phyloP scores from a whole-genome alignment of 2,113 vertebrate genomes.

The Bucco capensis region DNA sequence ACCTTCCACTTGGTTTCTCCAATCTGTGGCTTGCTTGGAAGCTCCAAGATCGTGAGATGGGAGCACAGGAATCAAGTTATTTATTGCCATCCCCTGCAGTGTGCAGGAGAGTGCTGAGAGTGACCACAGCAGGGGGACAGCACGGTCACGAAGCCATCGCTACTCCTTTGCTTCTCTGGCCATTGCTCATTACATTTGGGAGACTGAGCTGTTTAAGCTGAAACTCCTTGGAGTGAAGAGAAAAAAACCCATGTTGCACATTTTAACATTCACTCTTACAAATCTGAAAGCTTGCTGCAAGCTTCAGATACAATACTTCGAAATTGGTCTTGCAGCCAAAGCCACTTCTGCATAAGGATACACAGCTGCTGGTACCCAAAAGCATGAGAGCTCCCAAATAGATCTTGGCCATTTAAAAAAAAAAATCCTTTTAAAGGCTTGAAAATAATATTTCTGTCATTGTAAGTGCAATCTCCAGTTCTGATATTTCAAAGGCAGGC shows the following conservation, averaged over 20 bases:
- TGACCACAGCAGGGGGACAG: background rate
- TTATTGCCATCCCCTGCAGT: background rate
- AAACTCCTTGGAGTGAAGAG: conserved; percentile 1
- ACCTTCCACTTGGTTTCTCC: background rate
- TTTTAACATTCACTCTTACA: conserved; percentile 51
- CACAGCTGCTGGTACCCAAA: conserved; percentile 52
- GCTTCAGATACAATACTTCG: conserved; percentile 56
- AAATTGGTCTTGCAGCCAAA: conserved; percentile 63
- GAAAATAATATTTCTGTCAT: conserved; percentile 49
- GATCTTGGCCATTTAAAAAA: conserved; percentile 46
- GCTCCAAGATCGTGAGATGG: background rate
- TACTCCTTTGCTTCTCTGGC: background rate
- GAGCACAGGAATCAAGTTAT: background rate
- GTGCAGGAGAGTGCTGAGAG: background rate
- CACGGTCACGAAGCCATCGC: background rate
- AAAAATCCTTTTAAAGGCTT: conserved; percentile 1
- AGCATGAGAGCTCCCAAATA: conserved; percentile 49
- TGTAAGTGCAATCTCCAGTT: conserved; percentile 21
- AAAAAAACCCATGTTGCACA: conserved; percentile 37
- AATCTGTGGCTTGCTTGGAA: background rate
- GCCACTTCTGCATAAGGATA: conserved; percentile 55
- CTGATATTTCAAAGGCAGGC: conserved; percentile 35
- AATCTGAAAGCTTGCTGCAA: conserved; percentile 46
- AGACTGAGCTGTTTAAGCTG: background rate
- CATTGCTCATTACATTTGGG: background rate